phyloP scores from a whole-genome alignment of 2,113 vertebrate genomes.

The Motacilla alba region DNA sequence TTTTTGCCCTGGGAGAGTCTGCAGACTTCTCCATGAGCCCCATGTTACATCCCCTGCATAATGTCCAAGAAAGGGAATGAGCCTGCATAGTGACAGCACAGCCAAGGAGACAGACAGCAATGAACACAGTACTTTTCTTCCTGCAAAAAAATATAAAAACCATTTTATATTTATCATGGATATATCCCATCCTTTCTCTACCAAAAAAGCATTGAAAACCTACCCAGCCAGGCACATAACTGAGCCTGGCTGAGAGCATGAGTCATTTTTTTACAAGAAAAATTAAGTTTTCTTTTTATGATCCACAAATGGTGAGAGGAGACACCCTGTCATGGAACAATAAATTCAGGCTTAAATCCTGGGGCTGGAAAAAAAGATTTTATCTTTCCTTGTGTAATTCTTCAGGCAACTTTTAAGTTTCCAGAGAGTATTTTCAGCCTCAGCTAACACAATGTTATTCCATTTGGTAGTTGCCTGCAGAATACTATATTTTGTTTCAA shows the following conservation, averaged over 20 bases:
- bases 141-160: neutral
- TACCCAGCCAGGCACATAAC: neutral
- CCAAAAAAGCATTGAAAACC: neutral
- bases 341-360: constrained; percentile 26
- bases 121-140: neutral
- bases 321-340: constrained; percentile 3
- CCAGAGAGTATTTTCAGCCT: neutral
- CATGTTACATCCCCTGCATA: neutral
- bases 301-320: neutral
- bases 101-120: neutral
- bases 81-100: neutral
- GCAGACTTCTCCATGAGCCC: neutral
- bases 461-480: neutral
- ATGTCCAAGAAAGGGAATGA: neutral
- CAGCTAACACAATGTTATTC: neutral
- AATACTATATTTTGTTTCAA: neutral
- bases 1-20: neutral
- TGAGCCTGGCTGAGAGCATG: neutral
- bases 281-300: constrained; percentile 23
- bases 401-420: constrained; percentile 26
- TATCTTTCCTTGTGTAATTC: constrained; percentile 1
- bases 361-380: neutral
- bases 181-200: neutral
- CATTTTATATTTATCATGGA: neutral
- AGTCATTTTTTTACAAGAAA: neutral